Evolutionary conservation across 1,140 invertebrate genomes (phyloP).

Genomic region (Caenorhabditis briggsae): DNA sequence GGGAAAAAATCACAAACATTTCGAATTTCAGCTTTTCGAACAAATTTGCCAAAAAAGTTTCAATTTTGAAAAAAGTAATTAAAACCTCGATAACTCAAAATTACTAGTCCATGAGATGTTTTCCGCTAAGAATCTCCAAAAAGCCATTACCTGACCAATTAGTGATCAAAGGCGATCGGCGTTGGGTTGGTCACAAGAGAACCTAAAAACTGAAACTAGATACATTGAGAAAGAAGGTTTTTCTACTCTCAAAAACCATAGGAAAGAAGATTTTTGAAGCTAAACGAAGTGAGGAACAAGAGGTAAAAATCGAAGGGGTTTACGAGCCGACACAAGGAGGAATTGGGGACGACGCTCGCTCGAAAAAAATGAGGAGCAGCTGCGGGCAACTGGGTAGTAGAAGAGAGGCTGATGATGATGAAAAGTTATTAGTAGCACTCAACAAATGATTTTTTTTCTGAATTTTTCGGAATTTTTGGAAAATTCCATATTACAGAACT

Average conservation of each 20-base stretch:
- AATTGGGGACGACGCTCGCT: neutral
- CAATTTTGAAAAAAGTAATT: too few relatives aligned
- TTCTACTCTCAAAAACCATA: neutral
- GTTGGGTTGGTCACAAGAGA: too few relatives aligned
- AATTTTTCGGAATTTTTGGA: too few relatives aligned
- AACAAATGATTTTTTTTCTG: neutral
- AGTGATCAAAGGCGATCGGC: neutral
- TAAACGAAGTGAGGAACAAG: constrained; percentile 25
- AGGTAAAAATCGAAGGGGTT: constrained; percentile 31
- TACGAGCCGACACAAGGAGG: neutral
- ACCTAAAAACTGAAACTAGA: constrained; percentile 22
- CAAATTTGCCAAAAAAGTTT: too few relatives aligned
- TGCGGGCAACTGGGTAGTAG: neutral
- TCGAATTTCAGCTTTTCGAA: too few relatives aligned
- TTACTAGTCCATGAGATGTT: too few relatives aligned
- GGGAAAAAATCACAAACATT: too few relatives aligned
- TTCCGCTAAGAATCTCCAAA: too few relatives aligned
- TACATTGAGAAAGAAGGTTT: neutral
- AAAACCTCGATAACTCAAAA: too few relatives aligned
- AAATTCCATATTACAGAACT: too few relatives aligned
- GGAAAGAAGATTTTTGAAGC: neutral
- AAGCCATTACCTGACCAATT: constrained; percentile 5
- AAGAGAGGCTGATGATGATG: neutral
- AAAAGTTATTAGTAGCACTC: constrained; percentile 54
- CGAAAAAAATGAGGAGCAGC: constrained; percentile 53